These are phyloP conservation scores for Sinelater perroti DNA, from an alignment of 2,888 invertebrate genomes.

Conservation along the genomic window DNA sequence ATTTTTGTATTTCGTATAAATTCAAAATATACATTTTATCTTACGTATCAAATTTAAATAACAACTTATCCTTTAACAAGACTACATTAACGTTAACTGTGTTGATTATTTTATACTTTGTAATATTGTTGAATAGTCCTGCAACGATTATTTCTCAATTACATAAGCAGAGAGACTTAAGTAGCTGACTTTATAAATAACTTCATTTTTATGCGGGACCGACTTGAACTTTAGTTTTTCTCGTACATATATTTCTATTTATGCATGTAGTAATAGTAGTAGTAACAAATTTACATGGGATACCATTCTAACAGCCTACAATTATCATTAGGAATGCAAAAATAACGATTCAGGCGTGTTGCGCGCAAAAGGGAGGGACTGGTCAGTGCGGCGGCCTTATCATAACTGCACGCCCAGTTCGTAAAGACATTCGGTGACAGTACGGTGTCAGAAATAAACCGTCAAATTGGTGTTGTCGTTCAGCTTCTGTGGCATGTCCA, in stretches of 20 bases:
- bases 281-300: conserved; percentile 28
- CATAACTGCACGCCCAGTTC: conserved; percentile 13
- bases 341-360: conserved; percentile 10
- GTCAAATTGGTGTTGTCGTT: conserved; percentile 67
- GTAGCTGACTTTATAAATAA: conserved; percentile 8
- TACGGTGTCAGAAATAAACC: conserved; percentile 63
- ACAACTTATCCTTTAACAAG: too few relatives aligned
- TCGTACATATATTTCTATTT: conserved; percentile 19
- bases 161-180: too few relatives aligned
- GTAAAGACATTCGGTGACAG: conserved; percentile 19
- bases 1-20: too few relatives aligned
- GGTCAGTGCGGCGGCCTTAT: background rate
- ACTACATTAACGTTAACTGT: too few relatives aligned
- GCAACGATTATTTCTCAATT: too few relatives aligned
- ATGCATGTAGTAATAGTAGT: conserved; percentile 27
- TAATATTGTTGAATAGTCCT: too few relatives aligned
- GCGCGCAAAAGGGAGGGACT: conserved; percentile 14
- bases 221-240: conserved; percentile 3
- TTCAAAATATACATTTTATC: too few relatives aligned
- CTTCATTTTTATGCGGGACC: conserved; percentile 1
- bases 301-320: conserved; percentile 20
- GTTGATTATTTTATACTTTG: too few relatives aligned
- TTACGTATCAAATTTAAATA: too few relatives aligned
- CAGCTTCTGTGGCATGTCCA: conserved; percentile 58
- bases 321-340: conserved; percentile 13